phyloP scores from a whole-genome alignment of 2,113 vertebrate genomes.

The Centropus bengalensis region DNA sequence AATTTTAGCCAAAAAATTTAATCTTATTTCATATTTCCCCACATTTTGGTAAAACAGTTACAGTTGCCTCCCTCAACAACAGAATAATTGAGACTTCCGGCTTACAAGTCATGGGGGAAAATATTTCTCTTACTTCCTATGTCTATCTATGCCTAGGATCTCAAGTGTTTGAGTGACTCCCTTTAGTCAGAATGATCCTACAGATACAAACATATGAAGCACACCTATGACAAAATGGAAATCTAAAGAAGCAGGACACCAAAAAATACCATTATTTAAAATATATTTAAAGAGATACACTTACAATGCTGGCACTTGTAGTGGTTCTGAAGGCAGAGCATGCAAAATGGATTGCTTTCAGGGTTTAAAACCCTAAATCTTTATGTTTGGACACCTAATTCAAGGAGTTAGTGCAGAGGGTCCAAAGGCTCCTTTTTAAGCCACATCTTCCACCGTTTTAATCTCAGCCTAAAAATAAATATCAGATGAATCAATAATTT shows the following conservation, averaged over 20 bases:
- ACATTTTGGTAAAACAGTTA: neutral
- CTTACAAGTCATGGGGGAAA: neutral
- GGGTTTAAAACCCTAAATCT: neutral
- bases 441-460: neutral
- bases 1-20: neutral
- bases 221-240: neutral
- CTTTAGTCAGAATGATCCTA: neutral
- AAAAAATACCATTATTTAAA: neutral
- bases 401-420: neutral
- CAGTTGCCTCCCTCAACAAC: neutral
- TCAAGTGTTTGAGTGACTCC: neutral
- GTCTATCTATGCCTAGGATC: neutral
- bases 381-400: neutral
- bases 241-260: neutral
- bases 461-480: neutral
- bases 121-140: neutral
- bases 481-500: neutral
- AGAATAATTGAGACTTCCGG: neutral
- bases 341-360: neutral
- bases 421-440: neutral
- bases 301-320: accelerated
- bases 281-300: neutral
- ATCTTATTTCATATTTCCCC: neutral
- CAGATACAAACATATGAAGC: neutral
- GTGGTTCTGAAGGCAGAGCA: neutral